Conservation (phyloP, 2,113 vertebrate species). For the Trichechus manatus region DNA sequence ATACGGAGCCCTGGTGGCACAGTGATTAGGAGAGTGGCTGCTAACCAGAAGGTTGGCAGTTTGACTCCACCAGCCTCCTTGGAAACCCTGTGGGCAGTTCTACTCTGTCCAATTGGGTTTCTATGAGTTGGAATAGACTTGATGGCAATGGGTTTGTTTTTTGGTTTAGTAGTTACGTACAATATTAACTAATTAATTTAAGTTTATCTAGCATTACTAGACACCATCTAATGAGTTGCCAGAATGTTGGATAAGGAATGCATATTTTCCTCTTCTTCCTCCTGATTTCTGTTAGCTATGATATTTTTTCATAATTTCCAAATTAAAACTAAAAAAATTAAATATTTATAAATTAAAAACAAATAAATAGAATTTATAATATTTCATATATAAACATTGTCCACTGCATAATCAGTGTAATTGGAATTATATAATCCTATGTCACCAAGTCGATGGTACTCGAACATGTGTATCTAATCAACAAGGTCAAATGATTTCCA, state of each 20-base stretch:
- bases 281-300: slow-evolving; percentile 13
- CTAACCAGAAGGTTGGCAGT: too few relatives aligned
- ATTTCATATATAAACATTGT: neutral
- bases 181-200: neutral
- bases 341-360: neutral
- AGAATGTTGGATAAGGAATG: neutral
- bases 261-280: neutral
- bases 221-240: neutral
- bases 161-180: neutral
- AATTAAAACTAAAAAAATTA: slow-evolving; percentile 2
- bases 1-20: too few relatives aligned
- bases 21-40: too few relatives aligned
- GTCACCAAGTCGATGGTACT: neutral
- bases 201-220: neutral
- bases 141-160: too few relatives aligned
- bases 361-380: neutral
- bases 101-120: too few relatives aligned
- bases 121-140: too few relatives aligned
- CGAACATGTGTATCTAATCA: neutral
- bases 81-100: too few relatives aligned
- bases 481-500: neutral
- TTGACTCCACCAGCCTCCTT: too few relatives aligned
- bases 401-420: neutral
- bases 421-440: neutral
- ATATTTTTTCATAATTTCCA: neutral